Percentiles rank a stretch among this genome's conserved stretches.
These are phyloP conservation scores for Gastracanthus pulcherrimus DNA, from an alignment of 2,888 invertebrate species.

Conservation along the genomic window DNA sequence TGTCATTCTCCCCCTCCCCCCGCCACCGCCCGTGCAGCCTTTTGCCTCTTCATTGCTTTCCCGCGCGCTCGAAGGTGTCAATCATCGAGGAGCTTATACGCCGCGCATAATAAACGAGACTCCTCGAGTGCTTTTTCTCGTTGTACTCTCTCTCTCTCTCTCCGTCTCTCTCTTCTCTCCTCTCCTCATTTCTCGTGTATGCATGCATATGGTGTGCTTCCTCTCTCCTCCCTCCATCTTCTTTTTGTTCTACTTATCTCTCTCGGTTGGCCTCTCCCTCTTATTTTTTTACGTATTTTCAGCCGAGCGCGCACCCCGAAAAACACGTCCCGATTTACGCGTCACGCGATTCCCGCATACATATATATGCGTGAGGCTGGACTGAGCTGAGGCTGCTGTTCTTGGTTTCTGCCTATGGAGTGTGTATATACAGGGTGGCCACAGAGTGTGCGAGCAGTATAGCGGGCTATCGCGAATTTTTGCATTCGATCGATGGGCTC, in stretches of 20 bases:
- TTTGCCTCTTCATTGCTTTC: constrained; percentile 20
- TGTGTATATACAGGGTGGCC: background rate
- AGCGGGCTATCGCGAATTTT: background rate
- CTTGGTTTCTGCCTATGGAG: background rate
- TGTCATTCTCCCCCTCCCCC: background rate
- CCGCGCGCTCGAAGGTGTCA: constrained; percentile 58
- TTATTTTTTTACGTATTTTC: background rate
- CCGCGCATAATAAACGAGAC: constrained; percentile 64
- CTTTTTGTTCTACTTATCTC: constrained; percentile 48
- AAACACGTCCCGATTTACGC: constrained; percentile 56
- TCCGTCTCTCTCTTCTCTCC: constrained; percentile 7
- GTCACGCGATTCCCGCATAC: constrained; percentile 64
- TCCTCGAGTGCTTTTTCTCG: constrained; percentile 64
- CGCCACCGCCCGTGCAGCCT: constrained; percentile 6
- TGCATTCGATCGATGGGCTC: constrained; percentile 6
- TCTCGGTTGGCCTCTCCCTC: constrained; percentile 16
- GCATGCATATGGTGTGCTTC: background rate
- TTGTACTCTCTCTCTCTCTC: background rate
- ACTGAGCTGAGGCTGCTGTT: background rate
- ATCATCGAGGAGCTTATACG: constrained; percentile 63
- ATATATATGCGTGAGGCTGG: constrained; percentile 28
- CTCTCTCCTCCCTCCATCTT: background rate
- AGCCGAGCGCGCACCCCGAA: constrained; percentile 54
- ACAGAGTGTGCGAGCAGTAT: background rate
- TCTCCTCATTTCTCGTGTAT: constrained; percentile 42